Evolutionary conservation across 2,888 invertebrate genomes (phyloP), one percentile per base, ranked within the genome.

Genomic region (Teleogryllus oceanicus): DNA sequence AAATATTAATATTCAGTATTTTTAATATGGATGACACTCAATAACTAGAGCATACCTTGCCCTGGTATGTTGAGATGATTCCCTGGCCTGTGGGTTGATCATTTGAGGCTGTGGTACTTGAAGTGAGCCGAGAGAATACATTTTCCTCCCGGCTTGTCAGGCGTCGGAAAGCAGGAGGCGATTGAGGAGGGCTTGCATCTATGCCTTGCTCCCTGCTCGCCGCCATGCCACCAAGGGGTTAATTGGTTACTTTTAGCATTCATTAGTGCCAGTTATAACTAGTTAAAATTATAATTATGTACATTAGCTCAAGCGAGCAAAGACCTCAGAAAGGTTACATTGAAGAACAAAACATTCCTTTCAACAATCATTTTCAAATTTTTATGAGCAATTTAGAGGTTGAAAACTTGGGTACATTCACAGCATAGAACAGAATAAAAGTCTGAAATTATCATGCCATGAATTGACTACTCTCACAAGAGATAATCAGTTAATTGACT

Each of bases 111-210:
- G 76, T 87, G 50, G 89, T 88, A 80, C 89, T 86, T 80, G 92
- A 92, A 0, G 94, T 92, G 20, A 94, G 89, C 76, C 94, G 88
- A 82, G 93, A 92, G 87, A 94, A 94, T 82, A 94, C 94, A 88
- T 94, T 94, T 84, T 92, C 92, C 84, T 92, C 91, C 12, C 89
- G 87, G 83, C 87, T 87, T 83, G 87, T 87, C 84, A 86, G 86
- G 76, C 89, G 86, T 50, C 89, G 87, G 84, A 91, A 84, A 84
- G 89, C 85, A 84, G 91, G 86, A 84, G 93, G 88, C 85, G 91
- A 90, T 85, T 90, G 87, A 85, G 92, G 92, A 20, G 92, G 91
- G 80, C 89, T 88, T 20, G 84, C 82, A 76, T 83, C 83, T 50
- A 83, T 79, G 75, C 83, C 83, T 83, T 83, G 83, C 81, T 82